Evolutionary conservation across 64 coral and sea anemone genomes (phyloP).

Genomic region (Anthopleura sola): DNA sequence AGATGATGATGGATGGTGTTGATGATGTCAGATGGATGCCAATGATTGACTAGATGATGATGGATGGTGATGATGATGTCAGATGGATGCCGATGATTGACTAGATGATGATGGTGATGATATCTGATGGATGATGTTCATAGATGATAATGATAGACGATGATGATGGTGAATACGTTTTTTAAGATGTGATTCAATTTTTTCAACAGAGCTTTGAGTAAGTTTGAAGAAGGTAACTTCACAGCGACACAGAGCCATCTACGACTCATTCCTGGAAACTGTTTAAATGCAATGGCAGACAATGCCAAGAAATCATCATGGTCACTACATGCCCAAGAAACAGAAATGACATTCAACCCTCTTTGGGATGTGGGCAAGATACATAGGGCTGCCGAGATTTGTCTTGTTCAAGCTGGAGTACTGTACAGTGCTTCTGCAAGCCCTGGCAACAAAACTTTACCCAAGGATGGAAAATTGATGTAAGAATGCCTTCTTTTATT

Average conservation of each 20-base stretch:
- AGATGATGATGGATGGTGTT: no score
- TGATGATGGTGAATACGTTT: no score
- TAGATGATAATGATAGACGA: no score
- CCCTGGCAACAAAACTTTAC: constrained; percentile 23
- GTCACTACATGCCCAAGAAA: constrained; percentile 34
- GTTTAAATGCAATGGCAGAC: constrained; percentile 83
- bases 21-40: no score
- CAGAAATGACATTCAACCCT: constrained; percentile 70
- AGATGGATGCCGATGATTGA: no score
- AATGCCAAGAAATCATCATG: constrained; percentile 71
- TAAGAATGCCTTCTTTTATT: constrained; percentile 22
- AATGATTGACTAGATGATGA: no score
- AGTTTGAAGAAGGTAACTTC: constrained; percentile 92
- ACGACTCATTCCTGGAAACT: constrained; percentile 76
- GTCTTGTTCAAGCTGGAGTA: constrained; percentile 80
- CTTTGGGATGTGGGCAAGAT: constrained; percentile 60
- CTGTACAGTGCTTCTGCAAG: constrained; percentile 52
- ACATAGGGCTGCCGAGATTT: constrained; percentile 69
- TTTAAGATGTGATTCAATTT: not conserved
- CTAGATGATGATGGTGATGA: no score
- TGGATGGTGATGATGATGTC: no score
- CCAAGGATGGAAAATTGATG: constrained; percentile 73
- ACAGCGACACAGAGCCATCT: constrained; percentile 63
- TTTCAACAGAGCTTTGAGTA: constrained; percentile 71
- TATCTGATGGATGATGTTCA: no score